Evolutionary conservation across 1,140 invertebrate genomes (phyloP).

Genomic region (Rhizoglyphus robini): DNA sequence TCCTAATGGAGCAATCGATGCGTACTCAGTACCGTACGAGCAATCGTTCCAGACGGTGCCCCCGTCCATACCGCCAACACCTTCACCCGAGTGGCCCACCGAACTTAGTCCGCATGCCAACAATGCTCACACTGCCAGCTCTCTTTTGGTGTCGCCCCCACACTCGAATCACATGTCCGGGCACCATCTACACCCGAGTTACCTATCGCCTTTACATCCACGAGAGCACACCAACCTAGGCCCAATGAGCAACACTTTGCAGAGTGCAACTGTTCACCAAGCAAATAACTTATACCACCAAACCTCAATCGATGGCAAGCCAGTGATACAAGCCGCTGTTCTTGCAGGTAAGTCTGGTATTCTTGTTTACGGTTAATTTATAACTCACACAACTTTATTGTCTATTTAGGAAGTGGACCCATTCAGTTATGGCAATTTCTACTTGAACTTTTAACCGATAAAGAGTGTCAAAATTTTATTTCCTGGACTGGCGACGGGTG

Average conservation of each 20-base stretch:
- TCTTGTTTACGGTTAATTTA: constrained; percentile 8
- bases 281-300: constrained; percentile 15
- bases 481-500: constrained; percentile 97
- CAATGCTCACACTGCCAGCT: background rate
- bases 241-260: background rate
- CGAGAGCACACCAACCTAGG: background rate
- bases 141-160: background rate
- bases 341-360: constrained; percentile 39
- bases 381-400: background rate
- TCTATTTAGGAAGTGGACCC: constrained; percentile 57
- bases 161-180: background rate
- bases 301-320: constrained; percentile 45
- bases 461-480: constrained; percentile 87
- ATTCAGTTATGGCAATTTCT: constrained; percentile 97
- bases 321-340: constrained; percentile 54
- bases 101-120: constrained; percentile 23
- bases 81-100: constrained; percentile 32
- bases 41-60: constrained; percentile 65
- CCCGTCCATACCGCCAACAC: constrained; percentile 36
- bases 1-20: constrained; percentile 44
- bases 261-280: background rate
- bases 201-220: background rate
- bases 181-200: constrained; percentile 11
- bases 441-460: constrained; percentile 86
- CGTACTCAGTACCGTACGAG: constrained; percentile 46